Conservation (phyloP, 2,888 invertebrate species). For the Alcis repandata region DNA sequence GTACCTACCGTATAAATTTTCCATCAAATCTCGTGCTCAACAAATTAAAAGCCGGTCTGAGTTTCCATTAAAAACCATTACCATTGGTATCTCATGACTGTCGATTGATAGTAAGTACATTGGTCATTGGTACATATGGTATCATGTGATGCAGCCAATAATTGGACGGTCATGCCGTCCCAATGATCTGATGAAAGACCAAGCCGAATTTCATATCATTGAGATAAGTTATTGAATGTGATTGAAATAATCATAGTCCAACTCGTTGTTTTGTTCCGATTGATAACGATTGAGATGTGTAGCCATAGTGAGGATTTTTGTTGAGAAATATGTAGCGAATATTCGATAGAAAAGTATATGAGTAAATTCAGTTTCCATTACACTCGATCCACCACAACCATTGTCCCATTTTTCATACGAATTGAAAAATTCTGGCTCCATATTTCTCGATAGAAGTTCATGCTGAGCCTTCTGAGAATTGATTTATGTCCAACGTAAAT, state of each 20-base stretch:
- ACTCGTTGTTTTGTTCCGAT: not conserved
- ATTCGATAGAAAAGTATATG: no score
- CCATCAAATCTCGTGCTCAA: not conserved
- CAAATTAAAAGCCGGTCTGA: not conserved
- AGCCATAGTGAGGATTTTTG: no score
- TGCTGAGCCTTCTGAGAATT: no score
- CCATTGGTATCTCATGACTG: slow-evolving; percentile 4
- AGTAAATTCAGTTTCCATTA: no score
- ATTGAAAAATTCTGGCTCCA: no score
- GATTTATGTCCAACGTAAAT: no score
- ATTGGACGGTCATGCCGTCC: slow-evolving; percentile 14
- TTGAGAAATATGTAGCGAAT: not conserved
- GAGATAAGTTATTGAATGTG: slow-evolving; percentile 1
- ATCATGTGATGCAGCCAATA: slow-evolving; percentile 23
- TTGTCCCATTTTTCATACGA: no score
- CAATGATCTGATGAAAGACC: slow-evolving; percentile 16
- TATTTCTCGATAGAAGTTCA: no score
- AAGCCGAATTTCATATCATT: slow-evolving; percentile 7
- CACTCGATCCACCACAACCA: no score
- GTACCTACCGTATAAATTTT: not conserved
- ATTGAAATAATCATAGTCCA: not conserved
- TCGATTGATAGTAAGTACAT: not conserved
- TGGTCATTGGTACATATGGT: not conserved
- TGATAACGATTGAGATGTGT: not conserved
- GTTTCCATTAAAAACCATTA: slow-evolving; percentile 1